These are phyloP conservation scores for Phocides pigmalion DNA, from an alignment of 1,140 invertebrate genomes.

Conservation along the genomic window DNA sequence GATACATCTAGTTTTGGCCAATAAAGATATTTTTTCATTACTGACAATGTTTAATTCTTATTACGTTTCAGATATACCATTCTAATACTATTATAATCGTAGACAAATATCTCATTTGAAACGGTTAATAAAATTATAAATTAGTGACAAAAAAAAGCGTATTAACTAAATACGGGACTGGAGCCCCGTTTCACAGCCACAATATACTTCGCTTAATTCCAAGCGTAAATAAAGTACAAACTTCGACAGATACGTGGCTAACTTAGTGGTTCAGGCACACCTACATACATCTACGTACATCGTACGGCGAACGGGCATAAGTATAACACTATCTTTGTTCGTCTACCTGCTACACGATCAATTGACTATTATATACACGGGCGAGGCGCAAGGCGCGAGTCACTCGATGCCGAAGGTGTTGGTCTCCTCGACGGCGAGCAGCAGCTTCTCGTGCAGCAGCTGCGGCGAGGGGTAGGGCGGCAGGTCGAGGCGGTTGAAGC, in stretches of 20 bases:
- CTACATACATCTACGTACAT: conserved; percentile 50
- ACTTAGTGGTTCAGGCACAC: conserved; percentile 54
- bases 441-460: conserved; percentile 96
- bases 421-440: conserved; percentile 98
- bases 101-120: background rate
- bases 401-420: conserved; percentile 99
- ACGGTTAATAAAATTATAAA: conserved; percentile 60
- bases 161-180: conserved; percentile 72
- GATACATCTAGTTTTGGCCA: conserved; percentile 48
- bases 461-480: conserved; percentile 97
- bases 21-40: conserved; percentile 46
- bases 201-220: conserved; percentile 86
- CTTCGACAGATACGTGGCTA: conserved; percentile 61
- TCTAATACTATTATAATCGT: conserved; percentile 17
- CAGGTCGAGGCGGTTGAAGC: conserved; percentile 98
- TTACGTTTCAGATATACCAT: conserved; percentile 30
- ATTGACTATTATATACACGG: conserved; percentile 70
- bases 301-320: conserved; percentile 45
- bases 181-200: conserved; percentile 76
- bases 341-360: conserved; percentile 36
- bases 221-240: conserved; percentile 75
- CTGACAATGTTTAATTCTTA: conserved; percentile 32
- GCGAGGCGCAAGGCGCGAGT: conserved; percentile 35
- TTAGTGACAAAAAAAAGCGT: conserved; percentile 77
- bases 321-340: conserved; percentile 56